Conservation (phyloP, 2,888 invertebrate genomes). For the Drosophila diplacantha region DNA sequence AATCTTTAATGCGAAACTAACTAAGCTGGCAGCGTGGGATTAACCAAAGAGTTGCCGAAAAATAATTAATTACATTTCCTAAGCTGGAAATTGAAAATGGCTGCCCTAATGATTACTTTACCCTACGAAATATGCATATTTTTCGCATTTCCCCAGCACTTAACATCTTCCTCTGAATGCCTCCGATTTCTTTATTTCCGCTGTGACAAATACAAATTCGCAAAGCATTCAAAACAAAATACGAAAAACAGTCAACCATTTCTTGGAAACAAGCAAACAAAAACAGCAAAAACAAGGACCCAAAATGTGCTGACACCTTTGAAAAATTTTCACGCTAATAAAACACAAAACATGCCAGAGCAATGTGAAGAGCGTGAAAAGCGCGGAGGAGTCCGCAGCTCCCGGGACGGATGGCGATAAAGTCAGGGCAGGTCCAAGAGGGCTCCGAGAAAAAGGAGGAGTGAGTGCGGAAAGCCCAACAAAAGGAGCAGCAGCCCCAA, state of each 20-base stretch:
- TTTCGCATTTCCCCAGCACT: neutral
- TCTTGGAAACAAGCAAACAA: slow-evolving; percentile 22
- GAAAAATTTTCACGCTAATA: slow-evolving; percentile 69
- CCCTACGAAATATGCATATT: neutral
- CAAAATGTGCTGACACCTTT: slow-evolving; percentile 68
- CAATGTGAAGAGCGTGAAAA: slow-evolving; percentile 54
- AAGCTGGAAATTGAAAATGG: slow-evolving; percentile 10
- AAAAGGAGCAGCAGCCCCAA: slow-evolving; percentile 40
- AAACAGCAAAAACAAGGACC: slow-evolving; percentile 24
- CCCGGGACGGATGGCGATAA: slow-evolving; percentile 49
- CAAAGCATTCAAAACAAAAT: slow-evolving; percentile 16
- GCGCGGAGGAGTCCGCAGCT: slow-evolving; percentile 24
- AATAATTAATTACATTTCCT: neutral
- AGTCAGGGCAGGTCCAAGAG: slow-evolving; percentile 42
- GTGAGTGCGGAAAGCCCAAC: slow-evolving; percentile 25
- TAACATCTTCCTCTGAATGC: neutral
- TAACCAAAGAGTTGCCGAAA: slow-evolving; percentile 10
- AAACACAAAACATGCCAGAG: slow-evolving; percentile 68
- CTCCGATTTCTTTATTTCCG: slow-evolving; percentile 18
- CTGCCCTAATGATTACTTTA: neutral
- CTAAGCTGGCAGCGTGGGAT: slow-evolving; percentile 15
- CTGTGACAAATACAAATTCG: slow-evolving; percentile 28
- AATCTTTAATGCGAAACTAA: slow-evolving; percentile 38
- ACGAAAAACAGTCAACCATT: slow-evolving; percentile 30
- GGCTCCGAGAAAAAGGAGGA: neutral